phyloP scores from a whole-genome alignment of 2,113 vertebrate genomes.

The Azemiops feae region DNA sequence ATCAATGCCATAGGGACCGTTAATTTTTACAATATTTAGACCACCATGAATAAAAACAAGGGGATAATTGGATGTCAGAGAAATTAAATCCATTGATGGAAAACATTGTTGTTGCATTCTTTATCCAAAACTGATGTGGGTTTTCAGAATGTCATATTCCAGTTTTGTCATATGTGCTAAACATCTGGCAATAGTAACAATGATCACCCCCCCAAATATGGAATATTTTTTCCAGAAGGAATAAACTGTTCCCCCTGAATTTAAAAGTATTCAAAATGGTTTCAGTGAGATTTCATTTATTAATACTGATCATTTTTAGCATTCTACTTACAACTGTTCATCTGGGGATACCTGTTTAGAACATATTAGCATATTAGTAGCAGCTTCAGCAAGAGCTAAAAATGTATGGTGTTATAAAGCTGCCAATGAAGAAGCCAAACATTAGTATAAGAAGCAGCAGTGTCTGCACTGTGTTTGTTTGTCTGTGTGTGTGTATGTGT shows the following conservation, averaged over 20 bases:
- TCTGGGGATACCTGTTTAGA: background rate
- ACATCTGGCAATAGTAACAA: background rate
- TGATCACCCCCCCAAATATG: too few relatives aligned
- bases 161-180: background rate
- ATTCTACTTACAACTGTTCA: background rate
- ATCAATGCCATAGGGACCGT: background rate
- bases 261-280: background rate
- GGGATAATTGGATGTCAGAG: background rate
- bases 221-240: background rate
- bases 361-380: background rate
- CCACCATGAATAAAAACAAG: background rate
- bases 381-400: background rate
- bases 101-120: background rate
- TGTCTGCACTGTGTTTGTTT: background rate
- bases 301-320: background rate
- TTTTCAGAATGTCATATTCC: constrained; percentile 2
- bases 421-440: background rate
- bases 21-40: background rate
- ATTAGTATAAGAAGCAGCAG: background rate
- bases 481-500: background rate
- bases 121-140: background rate
- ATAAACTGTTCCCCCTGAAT: background rate
- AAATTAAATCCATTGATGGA: background rate
- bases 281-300: background rate
- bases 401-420: background rate